Conservation (phyloP, 2,888 invertebrate genomes). For the Callyntrura guangdongensis region DNA sequence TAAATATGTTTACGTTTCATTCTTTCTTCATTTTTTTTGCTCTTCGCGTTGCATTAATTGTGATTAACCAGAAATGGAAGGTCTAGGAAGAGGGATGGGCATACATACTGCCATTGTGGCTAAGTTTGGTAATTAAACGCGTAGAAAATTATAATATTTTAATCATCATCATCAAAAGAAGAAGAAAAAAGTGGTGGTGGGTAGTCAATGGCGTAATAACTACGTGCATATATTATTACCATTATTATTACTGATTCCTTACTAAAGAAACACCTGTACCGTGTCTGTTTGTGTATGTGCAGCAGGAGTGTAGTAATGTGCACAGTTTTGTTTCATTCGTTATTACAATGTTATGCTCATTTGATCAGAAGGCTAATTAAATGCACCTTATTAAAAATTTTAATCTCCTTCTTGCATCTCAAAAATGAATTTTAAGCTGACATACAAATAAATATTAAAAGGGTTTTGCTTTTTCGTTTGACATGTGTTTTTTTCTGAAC, state of each 20-base stretch:
- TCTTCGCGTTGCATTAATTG: background rate
- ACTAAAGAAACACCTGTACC: too few species aligned
- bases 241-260: background rate
- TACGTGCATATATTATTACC: background rate
- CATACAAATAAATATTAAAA: too few species aligned
- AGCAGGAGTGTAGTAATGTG: too few species aligned
- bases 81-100: background rate
- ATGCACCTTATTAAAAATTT: conserved; percentile 17
- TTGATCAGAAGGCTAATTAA: conserved; percentile 3
- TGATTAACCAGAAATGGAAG: conserved; percentile 20
- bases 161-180: background rate
- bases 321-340: too few species aligned
- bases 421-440: too few species aligned
- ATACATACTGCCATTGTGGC: background rate
- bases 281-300: too few species aligned
- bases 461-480: too few species aligned
- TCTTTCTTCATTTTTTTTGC: background rate
- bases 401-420: too few species aligned
- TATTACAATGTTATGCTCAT: too few species aligned
- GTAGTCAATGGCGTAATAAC: background rate
- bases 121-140: background rate
- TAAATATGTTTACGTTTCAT: too few species aligned
- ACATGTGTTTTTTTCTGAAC: background rate
- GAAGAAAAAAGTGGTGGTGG: background rate
- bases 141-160: background rate